Conservation (phyloP, 2,888 invertebrate genomes). For the Liopterus haemorrhoidalis region DNA sequence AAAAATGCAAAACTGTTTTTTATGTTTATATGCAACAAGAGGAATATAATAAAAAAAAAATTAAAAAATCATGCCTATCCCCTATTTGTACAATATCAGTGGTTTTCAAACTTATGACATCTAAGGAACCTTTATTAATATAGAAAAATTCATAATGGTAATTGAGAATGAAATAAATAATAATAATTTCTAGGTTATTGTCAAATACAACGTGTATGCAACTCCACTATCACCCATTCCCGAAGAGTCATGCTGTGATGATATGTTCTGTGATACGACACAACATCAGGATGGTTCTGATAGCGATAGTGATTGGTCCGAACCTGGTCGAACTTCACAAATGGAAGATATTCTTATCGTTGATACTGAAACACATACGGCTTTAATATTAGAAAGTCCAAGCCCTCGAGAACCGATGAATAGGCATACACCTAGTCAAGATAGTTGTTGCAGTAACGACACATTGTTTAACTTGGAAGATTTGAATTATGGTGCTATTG, state of each 20-base stretch:
- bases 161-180: too few species aligned
- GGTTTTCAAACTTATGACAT: too few species aligned
- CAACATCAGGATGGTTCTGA: slow-evolving; percentile 33
- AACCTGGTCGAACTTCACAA: slow-evolving; percentile 35
- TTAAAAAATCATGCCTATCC: too few species aligned
- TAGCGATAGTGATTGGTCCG: slow-evolving; percentile 42
- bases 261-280: slow-evolving; percentile 32
- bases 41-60: too few species aligned
- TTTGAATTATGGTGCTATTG: slow-evolving; percentile 36
- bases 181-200: too few species aligned
- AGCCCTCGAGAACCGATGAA: slow-evolving; percentile 34
- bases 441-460: slow-evolving; percentile 61
- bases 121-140: too few species aligned
- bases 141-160: too few species aligned
- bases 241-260: slow-evolving; percentile 49
- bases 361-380: slow-evolving; percentile 50
- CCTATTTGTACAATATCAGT: too few species aligned
- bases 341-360: slow-evolving; percentile 44
- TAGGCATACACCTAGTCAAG: slow-evolving; percentile 53
- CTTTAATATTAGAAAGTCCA: slow-evolving; percentile 49
- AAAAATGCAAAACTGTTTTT: too few species aligned
- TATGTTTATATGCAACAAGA: too few species aligned
- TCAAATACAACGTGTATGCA: slow-evolving; percentile 53
- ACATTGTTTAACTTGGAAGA: slow-evolving; percentile 60
- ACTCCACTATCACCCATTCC: slow-evolving; percentile 56